These are phyloP conservation scores for Andrena haemorrhoa DNA, from an alignment of 2,888 invertebrate species.

Conservation along the genomic window DNA sequence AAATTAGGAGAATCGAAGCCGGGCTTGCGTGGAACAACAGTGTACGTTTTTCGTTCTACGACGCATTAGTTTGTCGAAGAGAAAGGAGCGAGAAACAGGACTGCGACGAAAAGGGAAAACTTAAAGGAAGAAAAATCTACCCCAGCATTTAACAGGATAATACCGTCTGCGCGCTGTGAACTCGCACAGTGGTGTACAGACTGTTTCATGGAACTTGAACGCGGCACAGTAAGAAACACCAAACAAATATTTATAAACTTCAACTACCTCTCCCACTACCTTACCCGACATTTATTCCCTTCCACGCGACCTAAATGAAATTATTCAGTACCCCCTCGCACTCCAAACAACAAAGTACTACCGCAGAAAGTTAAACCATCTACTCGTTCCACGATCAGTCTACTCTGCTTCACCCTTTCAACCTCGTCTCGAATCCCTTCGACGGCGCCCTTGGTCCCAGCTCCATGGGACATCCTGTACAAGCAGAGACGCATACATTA, in stretches of 20 bases:
- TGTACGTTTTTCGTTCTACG: background rate
- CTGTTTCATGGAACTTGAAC: background rate
- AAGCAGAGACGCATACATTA: conserved; percentile 26
- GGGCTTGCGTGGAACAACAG: background rate
- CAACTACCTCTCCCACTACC: background rate
- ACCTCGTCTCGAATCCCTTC: background rate
- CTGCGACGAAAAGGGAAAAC: conserved; percentile 5
- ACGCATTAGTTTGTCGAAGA: background rate
- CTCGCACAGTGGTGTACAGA: background rate
- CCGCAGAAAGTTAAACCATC: no score
- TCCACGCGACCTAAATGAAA: no score
- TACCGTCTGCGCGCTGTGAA: conserved; percentile 5
- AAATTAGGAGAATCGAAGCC: conserved; percentile 47
- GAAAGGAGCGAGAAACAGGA: background rate
- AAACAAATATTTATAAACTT: background rate
- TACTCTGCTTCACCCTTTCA: background rate
- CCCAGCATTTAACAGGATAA: conserved; percentile 38
- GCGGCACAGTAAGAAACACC: background rate
- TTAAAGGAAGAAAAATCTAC: conserved; percentile 3
- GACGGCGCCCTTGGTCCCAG: background rate
- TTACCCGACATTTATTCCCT: no score
- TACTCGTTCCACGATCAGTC: background rate
- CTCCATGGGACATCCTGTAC: background rate
- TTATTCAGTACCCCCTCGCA: no score
- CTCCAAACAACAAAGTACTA: no score